Conservation (phyloP, 2,888 invertebrate species). For the Oscheius sp. region DNA sequence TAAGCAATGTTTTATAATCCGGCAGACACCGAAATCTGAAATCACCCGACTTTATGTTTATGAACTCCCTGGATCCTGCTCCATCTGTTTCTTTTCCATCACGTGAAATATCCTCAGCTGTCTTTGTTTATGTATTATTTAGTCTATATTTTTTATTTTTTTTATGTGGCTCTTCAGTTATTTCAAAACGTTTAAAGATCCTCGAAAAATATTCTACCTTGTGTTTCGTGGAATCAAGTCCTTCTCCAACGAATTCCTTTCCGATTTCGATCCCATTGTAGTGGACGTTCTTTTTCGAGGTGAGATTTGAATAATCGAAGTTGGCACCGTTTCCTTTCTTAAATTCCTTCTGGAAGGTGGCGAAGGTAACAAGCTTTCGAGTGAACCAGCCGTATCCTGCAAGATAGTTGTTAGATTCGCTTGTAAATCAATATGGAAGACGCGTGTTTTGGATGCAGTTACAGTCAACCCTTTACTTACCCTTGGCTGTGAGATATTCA, state of each 20-base stretch:
- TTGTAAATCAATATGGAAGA: neutral
- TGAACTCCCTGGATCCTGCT: too few relatives aligned
- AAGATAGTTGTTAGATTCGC: neutral
- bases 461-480: slow-evolving; percentile 24
- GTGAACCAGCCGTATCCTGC: slow-evolving; percentile 62
- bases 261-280: slow-evolving; percentile 61
- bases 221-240: slow-evolving; percentile 64
- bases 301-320: slow-evolving; percentile 58
- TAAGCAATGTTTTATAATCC: too few relatives aligned
- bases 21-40: too few relatives aligned
- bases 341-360: slow-evolving; percentile 62
- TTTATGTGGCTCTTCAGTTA: too few relatives aligned
- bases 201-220: too few relatives aligned
- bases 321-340: slow-evolving; percentile 32
- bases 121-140: too few relatives aligned
- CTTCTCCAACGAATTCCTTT: slow-evolving; percentile 63
- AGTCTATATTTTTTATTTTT: too few relatives aligned
- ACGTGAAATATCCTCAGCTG: too few relatives aligned
- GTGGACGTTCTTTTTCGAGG: slow-evolving; percentile 65
- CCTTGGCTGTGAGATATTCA: slow-evolving; percentile 59
- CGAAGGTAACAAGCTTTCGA: slow-evolving; percentile 57
- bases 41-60: too few relatives aligned
- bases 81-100: too few relatives aligned
- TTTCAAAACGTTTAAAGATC: too few relatives aligned
- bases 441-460: neutral